Conservation (phyloP, 2,888 invertebrate genomes). For the Troides aeacus region DNA sequence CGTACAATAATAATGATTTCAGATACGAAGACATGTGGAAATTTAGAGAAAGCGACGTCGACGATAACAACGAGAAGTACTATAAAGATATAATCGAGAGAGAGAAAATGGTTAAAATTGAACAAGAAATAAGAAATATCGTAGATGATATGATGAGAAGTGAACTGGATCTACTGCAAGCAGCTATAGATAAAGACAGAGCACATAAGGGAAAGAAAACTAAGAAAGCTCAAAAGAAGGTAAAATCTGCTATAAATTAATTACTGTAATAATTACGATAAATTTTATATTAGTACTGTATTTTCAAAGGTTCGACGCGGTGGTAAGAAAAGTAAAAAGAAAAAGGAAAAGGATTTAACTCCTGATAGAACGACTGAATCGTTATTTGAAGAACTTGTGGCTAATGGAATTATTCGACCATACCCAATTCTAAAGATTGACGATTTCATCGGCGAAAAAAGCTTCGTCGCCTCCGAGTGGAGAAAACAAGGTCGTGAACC, state of each 20-base stretch:
- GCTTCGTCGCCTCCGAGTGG: slow-evolving; percentile 80
- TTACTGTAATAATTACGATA: background rate
- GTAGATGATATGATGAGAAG: slow-evolving; percentile 90
- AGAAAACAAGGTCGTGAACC: slow-evolving; percentile 74
- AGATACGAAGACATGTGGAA: slow-evolving; percentile 91
- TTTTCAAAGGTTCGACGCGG: slow-evolving; percentile 82
- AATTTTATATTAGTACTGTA: background rate
- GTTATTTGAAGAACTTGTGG: slow-evolving; percentile 93
- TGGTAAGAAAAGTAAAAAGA: slow-evolving; percentile 94
- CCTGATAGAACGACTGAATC: slow-evolving; percentile 94
- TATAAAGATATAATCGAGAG: slow-evolving; percentile 91
- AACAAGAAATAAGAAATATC: slow-evolving; percentile 88
- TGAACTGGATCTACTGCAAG: slow-evolving; percentile 84
- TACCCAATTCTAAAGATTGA: slow-evolving; percentile 84
- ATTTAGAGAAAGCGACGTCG: slow-evolving; percentile 85
- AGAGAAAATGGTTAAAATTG: slow-evolving; percentile 90
- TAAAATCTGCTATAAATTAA: slow-evolving; percentile 31
- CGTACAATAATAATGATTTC: background rate
- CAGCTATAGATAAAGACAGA: slow-evolving; percentile 86
- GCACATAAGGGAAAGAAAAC: slow-evolving; percentile 87
- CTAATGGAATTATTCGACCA: slow-evolving; percentile 93
- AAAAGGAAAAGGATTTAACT: slow-evolving; percentile 96
- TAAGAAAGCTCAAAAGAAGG: slow-evolving; percentile 87
- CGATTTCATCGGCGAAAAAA: slow-evolving; percentile 90
- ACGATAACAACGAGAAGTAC: slow-evolving; percentile 86